Evolutionary conservation across 2,113 vertebrate genomes (phyloP).

Genomic region (Gasterosteus nipponicus): DNA sequence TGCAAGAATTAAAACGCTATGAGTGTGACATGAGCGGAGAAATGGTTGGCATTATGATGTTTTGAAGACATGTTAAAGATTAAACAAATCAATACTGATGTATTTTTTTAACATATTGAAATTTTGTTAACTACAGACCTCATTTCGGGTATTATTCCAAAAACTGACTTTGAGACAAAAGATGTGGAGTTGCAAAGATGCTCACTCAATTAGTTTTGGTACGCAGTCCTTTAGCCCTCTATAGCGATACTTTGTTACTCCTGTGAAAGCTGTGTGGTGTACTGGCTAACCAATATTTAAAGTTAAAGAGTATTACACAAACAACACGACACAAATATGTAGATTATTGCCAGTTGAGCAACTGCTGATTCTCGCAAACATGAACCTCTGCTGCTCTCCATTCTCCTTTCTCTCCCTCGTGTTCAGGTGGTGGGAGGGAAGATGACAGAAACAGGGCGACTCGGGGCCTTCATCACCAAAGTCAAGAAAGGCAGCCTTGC

Average conservation of each 20-base stretch:
- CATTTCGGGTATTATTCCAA: not conserved
- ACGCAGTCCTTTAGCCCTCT: not conserved
- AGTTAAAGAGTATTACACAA: not conserved
- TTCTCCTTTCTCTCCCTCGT: not conserved
- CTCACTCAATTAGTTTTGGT: not conserved
- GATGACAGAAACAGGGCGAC: conserved; percentile 93
- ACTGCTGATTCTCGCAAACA: not conserved
- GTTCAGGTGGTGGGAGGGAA: conserved; percentile 96
- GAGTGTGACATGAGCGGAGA: not conserved
- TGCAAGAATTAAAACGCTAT: not conserved
- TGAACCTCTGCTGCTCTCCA: not conserved
- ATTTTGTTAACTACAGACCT: not conserved
- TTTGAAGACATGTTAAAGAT: not conserved
- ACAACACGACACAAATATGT: not conserved
- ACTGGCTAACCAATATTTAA: not conserved
- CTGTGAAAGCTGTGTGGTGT: not conserved
- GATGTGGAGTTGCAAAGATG: no score
- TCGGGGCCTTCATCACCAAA: conserved; percentile 99
- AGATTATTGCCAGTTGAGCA: not conserved
- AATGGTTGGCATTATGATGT: not conserved
- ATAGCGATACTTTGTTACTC: not conserved
- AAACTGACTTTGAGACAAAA: not conserved
- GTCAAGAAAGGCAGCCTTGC: conserved; percentile 99
- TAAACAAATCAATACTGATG: not conserved
- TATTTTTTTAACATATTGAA: not conserved